Base-by-base conservation (phyloP, 2,113 vertebrate species). In the Empidonax alnorum region DNA sequence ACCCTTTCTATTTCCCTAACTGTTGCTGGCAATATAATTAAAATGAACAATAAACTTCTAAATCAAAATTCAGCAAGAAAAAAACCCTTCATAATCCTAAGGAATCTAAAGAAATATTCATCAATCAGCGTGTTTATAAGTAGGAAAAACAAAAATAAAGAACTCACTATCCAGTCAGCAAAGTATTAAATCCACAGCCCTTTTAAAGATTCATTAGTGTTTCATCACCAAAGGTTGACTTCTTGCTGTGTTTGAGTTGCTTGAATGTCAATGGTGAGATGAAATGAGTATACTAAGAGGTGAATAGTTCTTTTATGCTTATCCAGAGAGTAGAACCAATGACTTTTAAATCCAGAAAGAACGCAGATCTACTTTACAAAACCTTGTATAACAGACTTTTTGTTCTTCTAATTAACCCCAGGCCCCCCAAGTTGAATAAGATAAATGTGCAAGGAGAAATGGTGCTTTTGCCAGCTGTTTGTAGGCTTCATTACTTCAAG, bases 151-250 rank as follows among this genome's bases (percentile, higher is more conserved):
- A 87, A 71, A 92, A 90, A 58, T 24, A 77, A 91, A 87, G 49
- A 74, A 5, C 16, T 72, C 42, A 33, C 25, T 53, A 17, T 69
- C 67, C 55, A 41, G 82, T 76, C 58, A 87, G 24, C 53, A 66
- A 30, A 63, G 35, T 87, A 66, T 74, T 75, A 84, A 58, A 61
- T 50, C 93, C 91, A 83, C 47, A 84, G 9, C 46, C 39, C 44
- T 92, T 94, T 95, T 59, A 92, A 85, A 94, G 88, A 89, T 76
- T 93, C 79, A 68, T 94, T 87, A 93, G 28, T 31, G 50, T 88
- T 94, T 92, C 83, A 84, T 87, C 91, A 90, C 53, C 21, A 69
- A 62, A 89, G 19, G 31, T 68, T 94, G 59, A 89, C 91, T 85
- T 74, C 42, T 35, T 91, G 49, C 81, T 56, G 41, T 75, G 58